phyloP scores from a whole-genome alignment of 2,888 invertebrate genomes.

The Cheilosia pagana region DNA sequence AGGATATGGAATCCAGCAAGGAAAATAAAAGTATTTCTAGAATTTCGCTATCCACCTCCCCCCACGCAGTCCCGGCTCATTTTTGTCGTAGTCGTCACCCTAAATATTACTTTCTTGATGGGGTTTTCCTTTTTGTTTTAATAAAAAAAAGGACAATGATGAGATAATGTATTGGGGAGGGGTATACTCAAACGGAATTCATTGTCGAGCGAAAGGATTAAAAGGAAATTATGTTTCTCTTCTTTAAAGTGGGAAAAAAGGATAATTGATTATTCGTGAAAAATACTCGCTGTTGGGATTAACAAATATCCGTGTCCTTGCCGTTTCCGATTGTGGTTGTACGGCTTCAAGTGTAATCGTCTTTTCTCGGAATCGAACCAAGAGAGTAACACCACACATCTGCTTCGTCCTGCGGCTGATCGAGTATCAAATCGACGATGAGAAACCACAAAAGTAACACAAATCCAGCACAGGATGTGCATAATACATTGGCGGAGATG shows the following conservation, averaged over 20 bases:
- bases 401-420: constrained; percentile 45
- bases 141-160: constrained; percentile 37
- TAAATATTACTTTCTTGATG: constrained; percentile 50
- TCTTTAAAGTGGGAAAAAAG: neutral
- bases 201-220: constrained; percentile 48
- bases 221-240: constrained; percentile 10
- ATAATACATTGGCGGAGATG: constrained; percentile 27
- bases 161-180: constrained; percentile 2
- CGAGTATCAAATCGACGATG: constrained; percentile 65
- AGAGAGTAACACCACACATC: neutral
- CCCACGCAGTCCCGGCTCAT: constrained; percentile 29
- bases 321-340: constrained; percentile 29
- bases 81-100: constrained; percentile 54
- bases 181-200: constrained; percentile 31
- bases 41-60: constrained; percentile 9
- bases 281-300: constrained; percentile 3
- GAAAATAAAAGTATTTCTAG: constrained; percentile 35
- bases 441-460: constrained; percentile 40
- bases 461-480: constrained; percentile 28
- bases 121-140: constrained; percentile 42
- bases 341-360: constrained; percentile 37
- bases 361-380: constrained; percentile 11
- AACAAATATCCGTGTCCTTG: neutral
- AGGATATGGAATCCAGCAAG: constrained; percentile 10
- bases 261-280: constrained; percentile 35